Conservation (phyloP, 2,797 vertebrate genomes). For the Oreortyx pictus region DNA sequence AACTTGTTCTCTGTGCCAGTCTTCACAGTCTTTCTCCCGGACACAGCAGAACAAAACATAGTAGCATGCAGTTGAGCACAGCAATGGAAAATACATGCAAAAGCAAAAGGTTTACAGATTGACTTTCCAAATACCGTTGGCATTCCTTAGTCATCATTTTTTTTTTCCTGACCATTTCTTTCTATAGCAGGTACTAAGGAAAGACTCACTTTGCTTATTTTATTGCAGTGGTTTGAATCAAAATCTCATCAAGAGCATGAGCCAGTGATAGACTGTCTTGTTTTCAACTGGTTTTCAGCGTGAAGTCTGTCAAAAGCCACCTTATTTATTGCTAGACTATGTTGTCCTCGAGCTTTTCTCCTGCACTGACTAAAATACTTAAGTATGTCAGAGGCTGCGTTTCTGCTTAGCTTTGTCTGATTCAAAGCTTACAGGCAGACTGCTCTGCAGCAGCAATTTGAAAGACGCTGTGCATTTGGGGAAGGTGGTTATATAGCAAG, state of each 20-base stretch:
- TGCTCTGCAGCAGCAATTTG: fast-evolving
- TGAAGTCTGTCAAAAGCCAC: background rate
- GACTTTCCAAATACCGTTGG: background rate
- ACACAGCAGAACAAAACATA: background rate
- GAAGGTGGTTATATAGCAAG: background rate
- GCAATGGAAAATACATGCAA: background rate
- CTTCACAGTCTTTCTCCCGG: background rate
- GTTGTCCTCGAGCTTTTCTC: background rate
- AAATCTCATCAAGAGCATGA: fast-evolving
- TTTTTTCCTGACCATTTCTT: background rate
- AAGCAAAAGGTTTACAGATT: background rate
- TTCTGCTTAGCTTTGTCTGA: fast-evolving
- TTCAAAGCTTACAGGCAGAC: background rate
- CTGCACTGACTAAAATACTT: background rate
- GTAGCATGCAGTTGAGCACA: background rate
- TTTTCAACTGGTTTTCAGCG: background rate
- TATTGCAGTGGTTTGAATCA: background rate
- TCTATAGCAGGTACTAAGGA: fast-evolving
- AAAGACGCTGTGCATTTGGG: background rate
- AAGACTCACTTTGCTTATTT: background rate
- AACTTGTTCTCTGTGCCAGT: fast-evolving
- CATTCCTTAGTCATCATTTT: background rate
- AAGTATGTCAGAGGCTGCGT: too few relatives aligned
- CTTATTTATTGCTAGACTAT: background rate
- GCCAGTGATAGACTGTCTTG: background rate